Evolutionary conservation across 1,140 invertebrate species (phyloP), one percentile per base, ranked within the genome.

Genomic region (Zophobas atratus): DNA sequence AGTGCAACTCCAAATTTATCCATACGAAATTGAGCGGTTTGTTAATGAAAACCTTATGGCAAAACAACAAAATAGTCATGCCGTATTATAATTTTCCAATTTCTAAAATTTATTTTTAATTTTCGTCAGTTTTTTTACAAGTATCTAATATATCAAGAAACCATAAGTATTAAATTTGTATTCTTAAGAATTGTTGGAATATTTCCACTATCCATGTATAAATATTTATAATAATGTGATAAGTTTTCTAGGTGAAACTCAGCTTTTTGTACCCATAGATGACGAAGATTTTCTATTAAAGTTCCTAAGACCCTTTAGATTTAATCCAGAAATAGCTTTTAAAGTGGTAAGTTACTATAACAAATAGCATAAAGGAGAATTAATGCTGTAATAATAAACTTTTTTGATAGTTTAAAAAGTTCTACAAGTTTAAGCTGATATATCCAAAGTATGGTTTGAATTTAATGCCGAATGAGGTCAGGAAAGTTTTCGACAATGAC

Each of bases 271-370:
- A 70, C 89, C 88, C 38, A 90, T 92, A 8, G 93, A 94, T 72
- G 94, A 95, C 79, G 92, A 93, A 0, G 70, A 70, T 6, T 91
- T 94, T 48, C 87, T 96, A 0, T 86, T 91, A 33, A 93, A 94
- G 49, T 95, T 95, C 83, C 86, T 96, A 6, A 88, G 94, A 49
- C 93, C 93, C n/a, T 94, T 92, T 84, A 94, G 95, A 85, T 95
- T 90, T 85, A 95, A 95, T 83, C 90, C 94, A 1, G 89, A 95
- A 57, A 94, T 93, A 85, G 93, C 94, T 0, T 87, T 92, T 53
- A 90, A 90, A 78, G 86, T 95, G 85, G 92, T 93, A 84, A 89
- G 90, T 76, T 72, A 48, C 48, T 53, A n/a, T 6, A 20, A 20
- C 20, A 20, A 20, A 20, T 20, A 20, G 20, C 20, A 20, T 20